Percentiles rank a stretch among this genome's conserved stretches.
These are phyloP conservation scores for Lutjanus erythropterus DNA, from an alignment of 2,113 vertebrate species.

Conservation along the genomic window DNA sequence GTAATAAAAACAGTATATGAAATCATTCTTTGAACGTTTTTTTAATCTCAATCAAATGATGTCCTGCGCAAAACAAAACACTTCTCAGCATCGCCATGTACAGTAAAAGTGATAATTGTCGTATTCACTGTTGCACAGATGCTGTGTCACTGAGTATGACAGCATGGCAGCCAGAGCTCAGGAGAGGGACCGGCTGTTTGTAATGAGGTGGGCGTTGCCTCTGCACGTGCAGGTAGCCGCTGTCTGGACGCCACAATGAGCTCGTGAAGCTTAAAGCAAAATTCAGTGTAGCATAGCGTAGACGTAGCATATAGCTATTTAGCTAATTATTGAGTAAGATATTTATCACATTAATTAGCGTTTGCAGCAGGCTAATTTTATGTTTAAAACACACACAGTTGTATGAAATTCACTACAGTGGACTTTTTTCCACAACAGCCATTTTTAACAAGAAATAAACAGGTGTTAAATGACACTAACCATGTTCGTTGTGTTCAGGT, in stretches of 20 bases:
- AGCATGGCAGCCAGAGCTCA: slow-evolving; percentile 8
- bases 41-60: slow-evolving; percentile 2
- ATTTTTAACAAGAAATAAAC: too few species aligned
- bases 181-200: background rate
- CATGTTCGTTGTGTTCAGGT: too few species aligned
- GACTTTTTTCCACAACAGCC: too few species aligned
- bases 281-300: background rate
- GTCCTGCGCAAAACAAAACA: background rate
- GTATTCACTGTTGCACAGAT: background rate
- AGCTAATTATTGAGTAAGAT: background rate
- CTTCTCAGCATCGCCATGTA: background rate
- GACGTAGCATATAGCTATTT: too few species aligned
- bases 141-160: background rate
- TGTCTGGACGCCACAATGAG: background rate
- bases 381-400: background rate
- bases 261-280: background rate
- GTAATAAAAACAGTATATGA: slow-evolving; percentile 1
- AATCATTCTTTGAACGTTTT: background rate
- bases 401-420: background rate
- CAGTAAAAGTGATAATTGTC: background rate
- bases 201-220: slow-evolving; percentile 54
- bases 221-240: slow-evolving; percentile 37
- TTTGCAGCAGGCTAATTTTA: background rate
- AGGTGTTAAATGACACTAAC: too few species aligned
- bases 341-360: background rate